These are phyloP conservation scores for Burhinus oedicnemus DNA, from an alignment of 2,113 vertebrate species.

Conservation along the genomic window DNA sequence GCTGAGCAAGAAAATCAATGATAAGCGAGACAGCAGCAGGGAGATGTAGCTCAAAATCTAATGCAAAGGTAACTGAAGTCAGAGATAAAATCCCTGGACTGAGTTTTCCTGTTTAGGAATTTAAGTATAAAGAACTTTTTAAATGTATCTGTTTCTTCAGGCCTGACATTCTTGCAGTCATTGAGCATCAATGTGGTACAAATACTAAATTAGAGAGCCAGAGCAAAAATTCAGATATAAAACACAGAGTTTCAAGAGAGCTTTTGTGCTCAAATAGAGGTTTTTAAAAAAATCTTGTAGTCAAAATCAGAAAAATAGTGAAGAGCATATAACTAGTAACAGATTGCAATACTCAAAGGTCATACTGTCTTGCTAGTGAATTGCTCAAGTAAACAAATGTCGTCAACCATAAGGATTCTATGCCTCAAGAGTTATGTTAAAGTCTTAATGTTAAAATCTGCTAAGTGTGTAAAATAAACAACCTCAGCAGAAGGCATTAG, in stretches of 20 bases:
- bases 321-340: not conserved
- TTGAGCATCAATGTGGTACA: not conserved
- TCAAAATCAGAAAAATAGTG: not conserved
- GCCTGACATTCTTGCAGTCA: not conserved
- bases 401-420: not conserved
- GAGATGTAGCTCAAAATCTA: not conserved
- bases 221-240: not conserved
- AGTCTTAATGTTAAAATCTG: not conserved
- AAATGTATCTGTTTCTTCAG: not conserved
- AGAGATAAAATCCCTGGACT: not conserved
- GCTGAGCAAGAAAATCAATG: not conserved
- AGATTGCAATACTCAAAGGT: not conserved
- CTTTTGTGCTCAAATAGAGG: not conserved
- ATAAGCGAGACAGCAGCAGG: not conserved
- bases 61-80: not conserved
- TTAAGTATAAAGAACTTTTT: not conserved
- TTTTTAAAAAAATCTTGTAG: not conserved
- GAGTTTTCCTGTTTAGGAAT: not conserved
- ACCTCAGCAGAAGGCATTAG: not conserved
- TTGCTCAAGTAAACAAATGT: not conserved
- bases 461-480: not conserved
- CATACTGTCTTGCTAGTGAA: not conserved
- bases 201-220: not conserved
- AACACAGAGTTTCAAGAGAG: not conserved
- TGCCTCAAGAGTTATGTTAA: not conserved